phyloP scores from a whole-genome alignment of 2,888 invertebrate species.

The Nephrotoma appendiculata region DNA sequence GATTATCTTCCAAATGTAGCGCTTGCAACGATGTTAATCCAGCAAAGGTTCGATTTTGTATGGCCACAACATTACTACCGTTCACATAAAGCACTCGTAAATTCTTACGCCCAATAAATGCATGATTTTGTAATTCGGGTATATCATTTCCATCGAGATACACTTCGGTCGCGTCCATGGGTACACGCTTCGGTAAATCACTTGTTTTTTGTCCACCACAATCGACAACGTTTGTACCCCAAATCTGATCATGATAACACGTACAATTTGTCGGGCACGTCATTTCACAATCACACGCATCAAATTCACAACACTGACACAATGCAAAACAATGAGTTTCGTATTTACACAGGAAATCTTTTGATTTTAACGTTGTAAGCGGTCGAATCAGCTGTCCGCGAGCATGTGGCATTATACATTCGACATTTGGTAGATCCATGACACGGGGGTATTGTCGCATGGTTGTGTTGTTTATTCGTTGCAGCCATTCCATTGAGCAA shows the following conservation, averaged over 20 bases:
- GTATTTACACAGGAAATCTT: constrained; percentile 84
- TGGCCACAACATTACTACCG: constrained; percentile 66
- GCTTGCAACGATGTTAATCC: constrained; percentile 69
- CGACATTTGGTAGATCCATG: constrained; percentile 78
- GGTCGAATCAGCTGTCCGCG: constrained; percentile 70
- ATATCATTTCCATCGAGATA: constrained; percentile 85
- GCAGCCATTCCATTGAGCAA: constrained; percentile 92
- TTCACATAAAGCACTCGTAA: constrained; percentile 77
- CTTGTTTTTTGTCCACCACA: constrained; percentile 66
- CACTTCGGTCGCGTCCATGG: constrained; percentile 91
- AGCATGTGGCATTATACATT: constrained; percentile 76
- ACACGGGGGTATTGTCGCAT: constrained; percentile 74
- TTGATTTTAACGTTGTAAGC: constrained; percentile 60
- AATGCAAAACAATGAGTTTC: constrained; percentile 88
- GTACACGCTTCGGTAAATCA: constrained; percentile 73
- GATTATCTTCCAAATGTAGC: constrained; percentile 75
- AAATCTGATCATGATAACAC: constrained; percentile 88
- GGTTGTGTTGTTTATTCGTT: constrained; percentile 75
- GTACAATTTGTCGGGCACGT: constrained; percentile 87
- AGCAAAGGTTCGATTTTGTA: constrained; percentile 84
- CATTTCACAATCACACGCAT: constrained; percentile 95
- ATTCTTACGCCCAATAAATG: constrained; percentile 85
- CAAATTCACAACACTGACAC: constrained; percentile 93
- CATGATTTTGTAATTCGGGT: constrained; percentile 71
- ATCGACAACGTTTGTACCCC: constrained; percentile 87